These are phyloP conservation scores for Nasonia oneida DNA, from an alignment of 2,888 invertebrate genomes.

Conservation along the genomic window DNA sequence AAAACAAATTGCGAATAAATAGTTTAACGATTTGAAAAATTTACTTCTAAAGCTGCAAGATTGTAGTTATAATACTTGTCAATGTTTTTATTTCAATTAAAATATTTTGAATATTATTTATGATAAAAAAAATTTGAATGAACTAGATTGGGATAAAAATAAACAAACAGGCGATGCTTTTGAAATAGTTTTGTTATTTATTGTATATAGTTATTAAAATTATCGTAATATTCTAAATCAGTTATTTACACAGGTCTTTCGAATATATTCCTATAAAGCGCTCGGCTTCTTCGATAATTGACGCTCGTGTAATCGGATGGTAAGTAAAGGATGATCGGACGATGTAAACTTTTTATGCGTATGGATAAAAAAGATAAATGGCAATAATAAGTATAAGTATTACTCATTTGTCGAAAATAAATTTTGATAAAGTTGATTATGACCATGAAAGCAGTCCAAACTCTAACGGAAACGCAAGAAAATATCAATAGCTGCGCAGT, in stretches of 20 bases:
- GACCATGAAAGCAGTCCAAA: slow-evolving; percentile 35
- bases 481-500: slow-evolving; percentile 4
- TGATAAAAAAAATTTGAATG: too few relatives aligned
- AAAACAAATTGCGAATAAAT: too few relatives aligned
- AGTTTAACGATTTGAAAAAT: too few relatives aligned
- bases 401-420: slow-evolving; percentile 31
- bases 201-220: slow-evolving; percentile 64
- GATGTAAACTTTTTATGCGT: slow-evolving; percentile 8
- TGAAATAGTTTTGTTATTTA: slow-evolving; percentile 61
- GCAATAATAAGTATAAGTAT: slow-evolving; percentile 26
- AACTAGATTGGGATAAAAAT: background rate
- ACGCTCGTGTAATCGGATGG: slow-evolving; percentile 55
- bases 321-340: slow-evolving; percentile 47
- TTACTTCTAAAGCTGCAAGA: too few relatives aligned
- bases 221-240: slow-evolving; percentile 61
- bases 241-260: slow-evolving; percentile 62
- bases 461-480: slow-evolving; percentile 16
- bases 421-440: background rate
- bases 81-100: too few relatives aligned
- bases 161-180: background rate
- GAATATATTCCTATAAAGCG: slow-evolving; percentile 53
- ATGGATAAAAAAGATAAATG: slow-evolving; percentile 29
- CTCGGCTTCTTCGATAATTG: slow-evolving; percentile 62
- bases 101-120: too few relatives aligned
- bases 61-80: too few relatives aligned